These are phyloP conservation scores for Tachina grossa DNA, from an alignment of 2,888 invertebrate species.

Conservation along the genomic window DNA sequence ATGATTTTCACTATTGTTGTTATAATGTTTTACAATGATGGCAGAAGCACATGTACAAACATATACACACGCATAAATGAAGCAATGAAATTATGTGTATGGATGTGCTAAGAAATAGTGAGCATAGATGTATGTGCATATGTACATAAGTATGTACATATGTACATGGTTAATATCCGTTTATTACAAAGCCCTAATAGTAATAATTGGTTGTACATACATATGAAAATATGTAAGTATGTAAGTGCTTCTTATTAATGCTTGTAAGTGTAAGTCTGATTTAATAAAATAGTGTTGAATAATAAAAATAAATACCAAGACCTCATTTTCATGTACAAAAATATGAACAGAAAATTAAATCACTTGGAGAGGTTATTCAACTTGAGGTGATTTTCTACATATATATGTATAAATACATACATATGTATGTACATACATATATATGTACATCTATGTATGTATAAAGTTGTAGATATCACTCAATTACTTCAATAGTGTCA, in stretches of 20 bases:
- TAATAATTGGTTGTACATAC: conserved; percentile 40
- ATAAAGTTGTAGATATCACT: too few relatives aligned
- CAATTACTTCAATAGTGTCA: too few relatives aligned
- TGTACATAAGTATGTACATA: neutral
- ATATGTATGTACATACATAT: too few relatives aligned
- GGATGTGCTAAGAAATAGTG: neutral
- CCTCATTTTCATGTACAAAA: neutral
- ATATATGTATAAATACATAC: too few relatives aligned
- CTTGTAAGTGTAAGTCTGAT: neutral
- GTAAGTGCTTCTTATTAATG: neutral
- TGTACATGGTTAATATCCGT: conserved; percentile 21
- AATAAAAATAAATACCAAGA: conserved; percentile 4
- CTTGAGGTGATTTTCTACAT: neutral
- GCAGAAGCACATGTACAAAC: neutral
- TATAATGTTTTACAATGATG: conserved; percentile 48
- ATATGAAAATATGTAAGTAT: neutral
- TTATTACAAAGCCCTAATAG: conserved; percentile 32
- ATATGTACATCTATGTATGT: too few relatives aligned
- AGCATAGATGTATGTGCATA: neutral
- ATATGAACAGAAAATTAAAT: neutral
- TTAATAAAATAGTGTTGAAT: conserved; percentile 1
- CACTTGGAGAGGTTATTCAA: neutral
- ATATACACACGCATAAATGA: neutral
- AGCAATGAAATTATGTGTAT: neutral
- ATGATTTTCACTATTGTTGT: conserved; percentile 65